A percentile compares a stretch with the other conserved stretches of the same genome.
Evolutionary conservation across 2,113 vertebrate genomes (phyloP).

Genomic region (Aptenodytes patagonicus): DNA sequence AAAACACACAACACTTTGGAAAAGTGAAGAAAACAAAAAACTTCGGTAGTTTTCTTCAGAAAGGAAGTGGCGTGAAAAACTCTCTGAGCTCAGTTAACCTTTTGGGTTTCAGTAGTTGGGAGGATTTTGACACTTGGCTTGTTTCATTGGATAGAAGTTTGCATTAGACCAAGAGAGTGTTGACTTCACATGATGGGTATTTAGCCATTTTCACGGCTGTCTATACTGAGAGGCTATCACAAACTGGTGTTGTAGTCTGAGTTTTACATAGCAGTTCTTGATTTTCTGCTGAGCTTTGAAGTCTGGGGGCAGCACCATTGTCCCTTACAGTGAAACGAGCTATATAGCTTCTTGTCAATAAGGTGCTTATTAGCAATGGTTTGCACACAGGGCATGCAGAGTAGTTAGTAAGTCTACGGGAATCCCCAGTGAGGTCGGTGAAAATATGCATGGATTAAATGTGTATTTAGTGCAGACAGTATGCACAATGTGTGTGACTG

Average conservation of each 20-base stretch:
- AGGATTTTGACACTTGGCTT: background rate
- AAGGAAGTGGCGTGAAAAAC: background rate
- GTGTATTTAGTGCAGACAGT: background rate
- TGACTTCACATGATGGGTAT: accelerated
- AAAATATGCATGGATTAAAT: background rate
- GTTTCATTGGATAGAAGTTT: background rate
- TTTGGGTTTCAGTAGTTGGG: background rate
- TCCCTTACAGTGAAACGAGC: background rate
- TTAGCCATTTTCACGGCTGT: accelerated
- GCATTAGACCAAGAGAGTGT: background rate
- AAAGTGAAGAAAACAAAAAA: background rate
- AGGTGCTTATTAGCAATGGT: background rate
- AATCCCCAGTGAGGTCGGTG: background rate
- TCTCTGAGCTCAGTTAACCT: background rate
- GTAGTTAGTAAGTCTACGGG: too few relatives aligned
- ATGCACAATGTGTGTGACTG: too few relatives aligned
- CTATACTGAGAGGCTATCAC: background rate
- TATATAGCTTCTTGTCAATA: background rate
- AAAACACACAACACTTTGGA: background rate
- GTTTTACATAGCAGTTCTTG: background rate
- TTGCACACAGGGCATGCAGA: background rate
- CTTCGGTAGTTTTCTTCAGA: background rate
- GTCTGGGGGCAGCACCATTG: background rate
- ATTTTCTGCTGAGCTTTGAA: background rate
- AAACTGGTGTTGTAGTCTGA: background rate